These are phyloP conservation scores for Suncus etruscus DNA, from an alignment of 2,113 vertebrate species.

Conservation along the genomic window DNA sequence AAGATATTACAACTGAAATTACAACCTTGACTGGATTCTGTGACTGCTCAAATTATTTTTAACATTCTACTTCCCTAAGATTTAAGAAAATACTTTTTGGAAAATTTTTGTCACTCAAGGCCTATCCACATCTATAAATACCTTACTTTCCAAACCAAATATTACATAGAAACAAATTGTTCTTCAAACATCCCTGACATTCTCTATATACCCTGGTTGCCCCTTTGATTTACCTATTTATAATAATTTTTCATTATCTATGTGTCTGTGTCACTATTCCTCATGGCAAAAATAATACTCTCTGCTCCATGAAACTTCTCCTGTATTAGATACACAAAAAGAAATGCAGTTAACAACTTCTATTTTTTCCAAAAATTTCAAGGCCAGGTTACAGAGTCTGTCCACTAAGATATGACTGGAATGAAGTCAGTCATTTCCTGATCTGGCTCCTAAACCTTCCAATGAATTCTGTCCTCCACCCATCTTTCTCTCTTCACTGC, in stretches of 20 bases:
- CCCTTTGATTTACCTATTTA: background rate
- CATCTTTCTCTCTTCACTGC: background rate
- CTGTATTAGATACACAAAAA: background rate
- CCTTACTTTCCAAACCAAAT: slow-evolving; percentile 21
- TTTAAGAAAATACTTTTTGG: background rate
- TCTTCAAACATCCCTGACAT: background rate
- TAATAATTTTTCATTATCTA: background rate
- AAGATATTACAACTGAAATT: background rate
- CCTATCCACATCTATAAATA: background rate
- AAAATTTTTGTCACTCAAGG: slow-evolving; percentile 35
- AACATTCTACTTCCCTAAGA: background rate
- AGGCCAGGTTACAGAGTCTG: background rate
- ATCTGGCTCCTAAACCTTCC: background rate
- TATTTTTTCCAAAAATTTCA: background rate
- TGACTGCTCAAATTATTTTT: background rate
- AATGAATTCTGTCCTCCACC: background rate
- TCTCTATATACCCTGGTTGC: background rate
- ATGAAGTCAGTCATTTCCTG: background rate
- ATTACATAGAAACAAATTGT: background rate
- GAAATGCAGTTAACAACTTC: background rate
- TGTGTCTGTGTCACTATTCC: background rate
- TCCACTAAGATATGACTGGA: background rate
- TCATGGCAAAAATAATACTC: background rate
- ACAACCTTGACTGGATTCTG: background rate
- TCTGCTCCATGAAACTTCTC: background rate